A percentile compares a stretch with the other conserved stretches of the same genome.
Evolutionary conservation across 2,888 invertebrate species (phyloP).

Genomic region (Pomacea canaliculata): DNA sequence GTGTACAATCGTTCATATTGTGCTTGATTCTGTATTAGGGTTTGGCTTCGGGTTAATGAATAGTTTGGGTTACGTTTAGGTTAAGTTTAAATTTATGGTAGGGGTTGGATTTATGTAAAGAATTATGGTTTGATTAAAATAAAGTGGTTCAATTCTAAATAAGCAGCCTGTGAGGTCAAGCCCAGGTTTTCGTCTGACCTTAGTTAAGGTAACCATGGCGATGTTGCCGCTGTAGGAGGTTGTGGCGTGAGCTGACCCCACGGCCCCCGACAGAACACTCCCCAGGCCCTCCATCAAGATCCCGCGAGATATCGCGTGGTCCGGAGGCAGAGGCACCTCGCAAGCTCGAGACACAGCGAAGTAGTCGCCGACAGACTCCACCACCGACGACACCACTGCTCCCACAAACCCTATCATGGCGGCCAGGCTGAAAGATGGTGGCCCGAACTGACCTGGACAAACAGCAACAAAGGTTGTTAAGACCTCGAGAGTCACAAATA

Average conservation of each 20-base stretch:
- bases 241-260: slow-evolving; percentile 55
- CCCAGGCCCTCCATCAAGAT: slow-evolving; percentile 54
- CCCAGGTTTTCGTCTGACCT: slow-evolving; percentile 21
- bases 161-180: too few relatives aligned
- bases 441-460: slow-evolving; percentile 56
- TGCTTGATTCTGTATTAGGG: too few relatives aligned
- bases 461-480: neutral
- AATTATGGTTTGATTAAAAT: too few relatives aligned
- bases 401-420: slow-evolving; percentile 50
- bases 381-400: slow-evolving; percentile 46
- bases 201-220: slow-evolving; percentile 38
- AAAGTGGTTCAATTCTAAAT: too few relatives aligned
- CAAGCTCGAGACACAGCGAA: slow-evolving; percentile 46
- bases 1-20: too few relatives aligned
- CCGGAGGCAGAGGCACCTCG: slow-evolving; percentile 42
- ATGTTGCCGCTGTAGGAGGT: slow-evolving; percentile 53
- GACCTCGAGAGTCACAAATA: too few relatives aligned
- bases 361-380: slow-evolving; percentile 58
- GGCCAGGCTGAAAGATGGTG: slow-evolving; percentile 44
- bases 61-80: too few relatives aligned
- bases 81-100: too few relatives aligned
- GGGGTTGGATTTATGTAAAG: too few relatives aligned
- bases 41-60: too few relatives aligned
- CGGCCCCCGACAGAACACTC: slow-evolving; percentile 48
- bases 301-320: slow-evolving; percentile 54